Base-by-base conservation (phyloP, 2,113 vertebrate genomes). In the Acrocephalus kingi region DNA sequence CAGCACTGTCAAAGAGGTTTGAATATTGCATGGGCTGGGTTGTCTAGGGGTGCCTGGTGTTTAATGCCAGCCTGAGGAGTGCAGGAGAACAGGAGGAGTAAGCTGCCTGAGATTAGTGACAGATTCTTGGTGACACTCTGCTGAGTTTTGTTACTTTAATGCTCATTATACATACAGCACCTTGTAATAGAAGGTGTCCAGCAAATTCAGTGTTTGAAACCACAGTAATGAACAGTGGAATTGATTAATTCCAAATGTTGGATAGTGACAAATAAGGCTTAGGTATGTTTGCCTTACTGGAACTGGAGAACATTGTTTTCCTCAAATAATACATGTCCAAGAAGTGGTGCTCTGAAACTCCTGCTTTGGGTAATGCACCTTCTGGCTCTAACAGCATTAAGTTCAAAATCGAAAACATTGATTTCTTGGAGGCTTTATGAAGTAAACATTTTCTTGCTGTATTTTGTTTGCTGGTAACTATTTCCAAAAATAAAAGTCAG, bases 401-500 rank as follows among this genome's bases (percentile, higher is more conserved):
- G 48, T 63, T 90, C 31, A 55, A 90, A 94, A 95, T 93, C 1
- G 21, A 86, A 93, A 90, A 54, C 76, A 95, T 93, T 90, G 93
- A 94, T 96, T 96, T 96, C 59, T 74, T 9, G 5, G 58, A 90
- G 79, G 28, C 76, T 84, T 95, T 94, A 88, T 89, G 92, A 84
- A 93, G 64, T 92, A 90, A 95, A 89, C 15, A 33, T 93, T 93
- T 94, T 93, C 64, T 81, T 96, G 31, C n/a, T 75, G 23, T 84
- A 20, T 89, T 89, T 93, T 95, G 59, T 88, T 90, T 92, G 41
- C 48, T 74, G 35, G 48, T 78, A 86, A 80, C 64, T 83, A 93
- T 67, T 55, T 95, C 51, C 13, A 87, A 76, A 94, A 90, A 88
- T 85, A 92, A 93, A 90, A 81, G 43, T 48, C 77, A 91, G 49